These are phyloP conservation scores for Drosophila mimetica DNA, from an alignment of 2,888 invertebrate species.

Conservation along the genomic window DNA sequence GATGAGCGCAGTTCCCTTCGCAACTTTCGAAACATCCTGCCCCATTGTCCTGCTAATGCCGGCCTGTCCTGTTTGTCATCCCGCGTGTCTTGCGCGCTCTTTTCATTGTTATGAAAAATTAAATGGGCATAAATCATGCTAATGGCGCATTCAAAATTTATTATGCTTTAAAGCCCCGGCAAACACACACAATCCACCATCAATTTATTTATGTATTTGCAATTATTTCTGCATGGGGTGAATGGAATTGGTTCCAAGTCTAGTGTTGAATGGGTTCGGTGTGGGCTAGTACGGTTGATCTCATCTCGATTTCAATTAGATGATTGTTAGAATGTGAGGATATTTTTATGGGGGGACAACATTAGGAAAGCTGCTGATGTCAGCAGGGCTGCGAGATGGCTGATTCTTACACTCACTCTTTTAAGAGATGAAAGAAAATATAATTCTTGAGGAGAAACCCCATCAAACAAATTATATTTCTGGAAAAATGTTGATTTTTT, in stretches of 20 bases:
- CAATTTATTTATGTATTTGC: conserved; percentile 66
- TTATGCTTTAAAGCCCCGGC: conserved; percentile 72
- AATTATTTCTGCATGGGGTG: conserved; percentile 54
- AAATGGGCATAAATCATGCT: conserved; percentile 80
- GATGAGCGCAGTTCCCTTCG: conserved; percentile 26
- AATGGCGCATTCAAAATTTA: conserved; percentile 81
- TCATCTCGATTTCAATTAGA: conserved; percentile 65
- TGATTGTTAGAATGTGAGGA: conserved; percentile 54
- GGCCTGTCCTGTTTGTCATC: conserved; percentile 41
- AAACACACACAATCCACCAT: conserved; percentile 35
- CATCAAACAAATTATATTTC: too few relatives aligned
- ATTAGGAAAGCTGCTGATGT: conserved; percentile 35
- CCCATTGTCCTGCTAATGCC: conserved; percentile 50
- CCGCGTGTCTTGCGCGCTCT: conserved; percentile 22
- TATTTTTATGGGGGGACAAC: conserved; percentile 28
- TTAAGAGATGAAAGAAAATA: background rate
- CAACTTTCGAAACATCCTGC: conserved; percentile 33
- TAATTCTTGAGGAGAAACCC: background rate
- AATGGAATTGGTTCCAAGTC: conserved; percentile 23
- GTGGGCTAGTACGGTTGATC: conserved; percentile 40
- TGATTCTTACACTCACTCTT: background rate
- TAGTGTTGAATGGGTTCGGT: conserved; percentile 19
- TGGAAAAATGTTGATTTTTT: too few relatives aligned
- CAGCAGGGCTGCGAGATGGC: conserved; percentile 14
- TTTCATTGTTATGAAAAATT: conserved; percentile 79